Percentiles rank a stretch among this genome's conserved stretches.
Conservation (phyloP, 2,113 vertebrate genomes). For the Tautogolabrus adspersus region DNA sequence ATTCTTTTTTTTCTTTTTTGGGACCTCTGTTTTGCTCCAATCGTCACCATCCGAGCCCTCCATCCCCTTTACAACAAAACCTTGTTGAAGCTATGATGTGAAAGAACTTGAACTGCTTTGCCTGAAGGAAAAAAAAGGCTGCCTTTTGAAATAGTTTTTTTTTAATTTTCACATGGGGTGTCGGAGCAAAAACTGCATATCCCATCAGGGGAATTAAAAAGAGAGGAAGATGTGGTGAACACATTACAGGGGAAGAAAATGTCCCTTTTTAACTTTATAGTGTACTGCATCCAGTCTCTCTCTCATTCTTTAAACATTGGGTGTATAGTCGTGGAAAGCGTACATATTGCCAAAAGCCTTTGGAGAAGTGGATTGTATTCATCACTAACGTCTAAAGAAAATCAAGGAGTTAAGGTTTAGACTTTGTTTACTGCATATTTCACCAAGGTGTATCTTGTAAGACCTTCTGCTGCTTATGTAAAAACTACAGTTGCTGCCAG, state of each 20-base stretch:
- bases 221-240: conserved; percentile 61
- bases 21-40: conserved; percentile 41
- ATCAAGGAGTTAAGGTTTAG: conserved; percentile 40
- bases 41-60: conserved; percentile 32
- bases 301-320: conserved; percentile 67
- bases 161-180: conserved; percentile 62
- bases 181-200: conserved; percentile 60
- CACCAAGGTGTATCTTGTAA: conserved; percentile 62
- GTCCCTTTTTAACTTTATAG: conserved; percentile 60
- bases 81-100: conserved; percentile 73
- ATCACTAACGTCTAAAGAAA: conserved; percentile 65
- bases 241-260: conserved; percentile 17
- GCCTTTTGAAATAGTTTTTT: conserved; percentile 79
- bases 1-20: conserved; percentile 27
- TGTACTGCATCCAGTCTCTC: conserved; percentile 65
- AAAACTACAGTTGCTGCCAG: conserved; percentile 37
- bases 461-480: conserved; percentile 57
- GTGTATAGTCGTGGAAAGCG: conserved; percentile 49
- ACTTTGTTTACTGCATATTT: conserved; percentile 66
- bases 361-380: conserved; percentile 71
- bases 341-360: conserved; percentile 81
- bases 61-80: conserved; percentile 27
- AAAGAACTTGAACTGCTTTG: conserved; percentile 81
- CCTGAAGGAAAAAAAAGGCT: conserved; percentile 75
- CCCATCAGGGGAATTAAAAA: conserved; percentile 50